Percentiles rank a stretch among this genome's conserved stretches.
phyloP scores from a whole-genome alignment of 37 sponge, comb jelly and placozoan genomes.

The Haliclona indistincta region DNA sequence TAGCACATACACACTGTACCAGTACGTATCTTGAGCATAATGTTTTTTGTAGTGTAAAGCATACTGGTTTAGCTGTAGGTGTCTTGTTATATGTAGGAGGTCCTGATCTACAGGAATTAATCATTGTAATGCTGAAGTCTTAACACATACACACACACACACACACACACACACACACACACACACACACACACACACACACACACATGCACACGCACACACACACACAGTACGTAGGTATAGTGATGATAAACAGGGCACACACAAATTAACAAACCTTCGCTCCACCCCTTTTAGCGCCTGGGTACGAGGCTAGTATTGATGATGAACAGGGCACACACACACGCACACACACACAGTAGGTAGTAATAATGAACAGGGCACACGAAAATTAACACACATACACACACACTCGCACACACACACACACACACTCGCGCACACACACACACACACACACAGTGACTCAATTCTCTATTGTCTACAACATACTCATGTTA shows the following conservation, averaged over 20 bases:
- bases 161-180: not conserved
- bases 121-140: not conserved
- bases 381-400: not conserved
- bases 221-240: not conserved
- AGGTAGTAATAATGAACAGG: not conserved
- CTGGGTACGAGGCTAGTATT: not conserved
- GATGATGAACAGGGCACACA: not conserved
- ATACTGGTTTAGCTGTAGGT: too few species aligned
- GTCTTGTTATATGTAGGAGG: too few species aligned
- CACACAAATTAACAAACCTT: not conserved
- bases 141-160: not conserved
- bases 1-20: too few species aligned
- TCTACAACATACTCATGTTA: too few species aligned
- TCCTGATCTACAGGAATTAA: too few species aligned
- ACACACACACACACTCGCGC: not conserved
- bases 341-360: conserved; percentile 2
- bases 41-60: too few species aligned
- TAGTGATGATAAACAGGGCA: not conserved
- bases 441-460: not conserved
- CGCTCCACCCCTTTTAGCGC: not conserved
- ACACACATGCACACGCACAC: not conserved
- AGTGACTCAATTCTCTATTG: not conserved
- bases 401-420: not conserved
- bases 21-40: too few species aligned
- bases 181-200: not conserved